Evolutionary conservation across 2,888 invertebrate species (phyloP), one percentile per base, ranked within the genome.

Genomic region (Pyralis farinalis): DNA sequence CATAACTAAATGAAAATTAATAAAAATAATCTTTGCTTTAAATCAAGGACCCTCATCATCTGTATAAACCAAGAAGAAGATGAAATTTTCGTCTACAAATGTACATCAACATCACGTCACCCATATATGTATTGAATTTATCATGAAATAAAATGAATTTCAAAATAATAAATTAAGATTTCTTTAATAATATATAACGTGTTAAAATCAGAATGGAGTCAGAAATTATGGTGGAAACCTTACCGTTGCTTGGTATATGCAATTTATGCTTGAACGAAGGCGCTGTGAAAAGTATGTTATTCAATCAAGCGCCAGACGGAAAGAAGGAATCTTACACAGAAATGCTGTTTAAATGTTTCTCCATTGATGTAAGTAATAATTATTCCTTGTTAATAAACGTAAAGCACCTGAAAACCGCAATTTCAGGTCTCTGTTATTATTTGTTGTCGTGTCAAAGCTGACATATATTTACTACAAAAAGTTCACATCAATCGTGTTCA

Each of bases 211-310:
- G 47, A 34, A 77, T 77, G 80, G 75, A 77, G 53, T 46, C 68
- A 6, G 71, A 75, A 36, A 81, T 87, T 49, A 76, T 78, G 67
- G 87, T 86, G 7, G 86, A 87, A 55, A 44, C 69, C 1, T 49
- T 86, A 44, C 87, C 87, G 3, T 51, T 83, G 37, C 53, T 83
- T 27, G 88, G 88, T 33, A 60, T 74, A 31, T 88, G 88, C 49
- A 86, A 76, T 66, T 72, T 87, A 48, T 88, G 88, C 60, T 49
- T 84, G 22, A 73, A 66, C 28, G 78, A 81, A 51, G 85, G 84
- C 9, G 69, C 73, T 12, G 85, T 85, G 5, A 75, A 77, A 46
- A 88, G 81, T 74, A 84, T 88, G 83, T 50, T 87, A 27, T 41
- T 74, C 8, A 62, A 57, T 1, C 57, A 76, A 42, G 57, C 58